Evolutionary conservation across 2,797 vertebrate genomes (phyloP), one percentile per base, ranked within the genome.

Genomic region (Rachycentron canadum): DNA sequence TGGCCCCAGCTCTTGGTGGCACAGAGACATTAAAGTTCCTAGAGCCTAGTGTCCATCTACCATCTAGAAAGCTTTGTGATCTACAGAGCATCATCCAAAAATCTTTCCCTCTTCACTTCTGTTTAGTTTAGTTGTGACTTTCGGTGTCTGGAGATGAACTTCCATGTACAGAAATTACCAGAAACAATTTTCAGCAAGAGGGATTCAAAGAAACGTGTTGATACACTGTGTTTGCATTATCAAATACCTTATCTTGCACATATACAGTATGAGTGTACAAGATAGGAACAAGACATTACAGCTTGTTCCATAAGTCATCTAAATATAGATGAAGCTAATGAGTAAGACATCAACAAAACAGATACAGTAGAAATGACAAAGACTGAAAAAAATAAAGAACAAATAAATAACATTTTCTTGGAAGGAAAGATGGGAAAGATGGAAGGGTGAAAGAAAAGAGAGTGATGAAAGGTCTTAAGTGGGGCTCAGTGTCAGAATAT

Each of bases 281-380:
- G 38, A 49, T 4, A 67, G 26, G 68, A 47, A 53, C 57, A 58
- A 71, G 30, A 74, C 36, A 80, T 56, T 40, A 36, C 50, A 57
- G 47, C 73, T 63, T 78, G 84, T 79, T 79, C 66, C 36, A 10
- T 19, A 56, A 68, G 49, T 59, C 26, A 28, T 77, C 80, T 75
- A 82, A 88, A 82, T 79, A 86, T 79, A 86, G 74, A 81, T 16
- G 9, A 56, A 36, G 28, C 50, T 69, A 72, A 78, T 70, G 66
- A 62, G 45, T 25, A 55, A 83, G 38, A 19, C 36, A 58, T n/a
- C 19, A 28, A 69, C 69, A 69, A 30, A 16, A 26, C 32, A 78
- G 77, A 83, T 43, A 66, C 11, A 34, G 47, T 2, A 6, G 49
- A 56, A 36, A 74, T n/a, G 50, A 58, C 30, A n/a, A 12, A 47